A percentile compares a stretch with the other conserved stretches of the same genome.
Evolutionary conservation across 2,113 vertebrate genomes (phyloP).

Genomic region (Oncorhynchus masou): DNA sequence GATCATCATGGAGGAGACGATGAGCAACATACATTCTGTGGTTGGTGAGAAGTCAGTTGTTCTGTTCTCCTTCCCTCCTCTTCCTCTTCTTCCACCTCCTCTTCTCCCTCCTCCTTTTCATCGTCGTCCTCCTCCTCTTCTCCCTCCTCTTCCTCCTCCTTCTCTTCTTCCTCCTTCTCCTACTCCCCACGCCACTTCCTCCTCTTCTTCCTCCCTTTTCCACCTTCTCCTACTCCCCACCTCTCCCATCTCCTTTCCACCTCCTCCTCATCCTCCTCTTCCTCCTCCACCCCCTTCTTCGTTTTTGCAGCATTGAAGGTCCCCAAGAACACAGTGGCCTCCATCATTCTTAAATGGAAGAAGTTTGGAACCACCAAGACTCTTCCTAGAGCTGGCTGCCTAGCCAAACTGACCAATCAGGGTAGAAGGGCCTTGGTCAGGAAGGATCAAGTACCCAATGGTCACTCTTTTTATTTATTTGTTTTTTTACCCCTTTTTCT

Average conservation of each 20-base stretch:
- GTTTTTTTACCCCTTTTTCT: too few species aligned
- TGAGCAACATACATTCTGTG: conserved; percentile 89
- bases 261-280: too few species aligned
- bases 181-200: too few species aligned
- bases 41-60: conserved; percentile 95
- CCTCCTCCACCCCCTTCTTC: background rate
- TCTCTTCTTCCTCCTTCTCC: background rate
- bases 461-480: too few species aligned
- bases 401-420: too few species aligned
- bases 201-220: background rate
- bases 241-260: background rate
- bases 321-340: too few species aligned
- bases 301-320: too few species aligned
- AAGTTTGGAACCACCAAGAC: too few species aligned
- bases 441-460: too few species aligned
- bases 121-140: background rate
- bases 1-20: conserved; percentile 86
- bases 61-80: background rate
- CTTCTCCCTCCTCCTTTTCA: background rate
- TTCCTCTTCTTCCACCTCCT: background rate
- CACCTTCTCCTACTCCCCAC: background rate
- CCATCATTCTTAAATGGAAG: too few species aligned
- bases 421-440: too few species aligned
- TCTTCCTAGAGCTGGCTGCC: too few species aligned
- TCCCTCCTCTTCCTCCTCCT: background rate